These are phyloP conservation scores for Hylia prasina DNA, from an alignment of 2,113 vertebrate genomes.

Conservation along the genomic window DNA sequence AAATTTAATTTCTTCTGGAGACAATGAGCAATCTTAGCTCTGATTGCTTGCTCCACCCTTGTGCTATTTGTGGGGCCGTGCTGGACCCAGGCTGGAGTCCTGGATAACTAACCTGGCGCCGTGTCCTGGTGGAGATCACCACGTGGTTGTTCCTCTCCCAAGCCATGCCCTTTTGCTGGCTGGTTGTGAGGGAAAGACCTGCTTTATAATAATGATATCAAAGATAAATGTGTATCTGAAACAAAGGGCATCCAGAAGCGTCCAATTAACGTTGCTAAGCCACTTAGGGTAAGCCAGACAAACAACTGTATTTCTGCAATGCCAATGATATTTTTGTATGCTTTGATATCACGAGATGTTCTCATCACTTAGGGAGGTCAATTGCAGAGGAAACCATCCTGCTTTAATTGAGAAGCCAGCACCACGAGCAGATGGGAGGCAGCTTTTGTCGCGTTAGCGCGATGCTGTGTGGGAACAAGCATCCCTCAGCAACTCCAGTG, in stretches of 20 bases:
- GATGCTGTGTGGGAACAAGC: accelerated
- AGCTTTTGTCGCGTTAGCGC: accelerated
- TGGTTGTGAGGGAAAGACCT: neutral
- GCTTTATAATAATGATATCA: neutral
- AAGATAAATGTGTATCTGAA: neutral
- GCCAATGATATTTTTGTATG: neutral
- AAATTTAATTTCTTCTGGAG: neutral
- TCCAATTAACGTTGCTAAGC: slow-evolving; percentile 7
- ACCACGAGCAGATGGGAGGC: neutral
- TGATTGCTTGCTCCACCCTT: neutral
- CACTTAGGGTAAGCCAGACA: neutral
- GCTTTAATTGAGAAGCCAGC: neutral
- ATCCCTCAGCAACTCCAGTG: neutral
- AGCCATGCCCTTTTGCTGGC: neutral
- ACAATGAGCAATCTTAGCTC: neutral
- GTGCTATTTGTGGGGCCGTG: neutral
- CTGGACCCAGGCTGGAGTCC: neutral
- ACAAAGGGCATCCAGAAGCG: neutral
- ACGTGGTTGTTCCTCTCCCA: neutral
- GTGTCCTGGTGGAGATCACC: neutral
- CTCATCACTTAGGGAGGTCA: neutral
- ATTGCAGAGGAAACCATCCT: neutral
- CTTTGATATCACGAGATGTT: neutral
- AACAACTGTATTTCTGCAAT: neutral
- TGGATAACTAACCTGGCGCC: neutral